These are phyloP conservation scores for Eumerus sabulonum DNA, from an alignment of 2,888 invertebrate species.

Conservation along the genomic window DNA sequence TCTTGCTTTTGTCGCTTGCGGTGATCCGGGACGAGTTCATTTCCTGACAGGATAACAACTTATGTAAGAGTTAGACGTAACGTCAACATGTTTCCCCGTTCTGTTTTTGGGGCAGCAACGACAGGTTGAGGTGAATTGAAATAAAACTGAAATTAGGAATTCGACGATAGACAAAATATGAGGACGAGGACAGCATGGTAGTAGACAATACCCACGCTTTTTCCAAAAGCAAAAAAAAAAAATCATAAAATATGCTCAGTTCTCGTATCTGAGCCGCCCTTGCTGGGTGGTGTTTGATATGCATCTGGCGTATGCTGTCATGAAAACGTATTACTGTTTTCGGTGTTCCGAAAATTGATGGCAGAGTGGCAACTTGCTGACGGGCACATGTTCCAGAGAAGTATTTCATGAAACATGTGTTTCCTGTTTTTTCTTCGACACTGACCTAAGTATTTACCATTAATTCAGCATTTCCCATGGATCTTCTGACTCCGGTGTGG, in stretches of 20 bases:
- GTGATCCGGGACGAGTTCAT: background rate
- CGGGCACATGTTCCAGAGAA: too few species aligned
- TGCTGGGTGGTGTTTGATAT: too few species aligned
- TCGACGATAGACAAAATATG: background rate
- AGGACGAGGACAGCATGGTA: too few species aligned
- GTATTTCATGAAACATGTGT: too few species aligned
- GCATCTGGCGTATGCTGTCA: background rate
- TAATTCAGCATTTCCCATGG: too few species aligned
- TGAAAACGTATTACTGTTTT: constrained; percentile 1
- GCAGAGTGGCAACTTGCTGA: too few species aligned
- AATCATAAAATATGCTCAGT: background rate
- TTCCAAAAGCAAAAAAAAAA: background rate
- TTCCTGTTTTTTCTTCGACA: too few species aligned
- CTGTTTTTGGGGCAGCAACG: background rate
- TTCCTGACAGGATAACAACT: background rate
- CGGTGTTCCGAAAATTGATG: too few species aligned
- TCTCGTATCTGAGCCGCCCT: background rate
- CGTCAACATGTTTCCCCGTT: background rate
- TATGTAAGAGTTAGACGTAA: background rate
- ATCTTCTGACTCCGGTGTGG: too few species aligned
- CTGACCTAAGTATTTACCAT: too few species aligned
- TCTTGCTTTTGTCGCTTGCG: background rate
- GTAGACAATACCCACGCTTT: background rate
- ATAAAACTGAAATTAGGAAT: background rate
- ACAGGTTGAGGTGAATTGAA: constrained; percentile 1